Base-by-base conservation (phyloP, 1,140 invertebrate species). In the Paraescarpia echinospica region DNA sequence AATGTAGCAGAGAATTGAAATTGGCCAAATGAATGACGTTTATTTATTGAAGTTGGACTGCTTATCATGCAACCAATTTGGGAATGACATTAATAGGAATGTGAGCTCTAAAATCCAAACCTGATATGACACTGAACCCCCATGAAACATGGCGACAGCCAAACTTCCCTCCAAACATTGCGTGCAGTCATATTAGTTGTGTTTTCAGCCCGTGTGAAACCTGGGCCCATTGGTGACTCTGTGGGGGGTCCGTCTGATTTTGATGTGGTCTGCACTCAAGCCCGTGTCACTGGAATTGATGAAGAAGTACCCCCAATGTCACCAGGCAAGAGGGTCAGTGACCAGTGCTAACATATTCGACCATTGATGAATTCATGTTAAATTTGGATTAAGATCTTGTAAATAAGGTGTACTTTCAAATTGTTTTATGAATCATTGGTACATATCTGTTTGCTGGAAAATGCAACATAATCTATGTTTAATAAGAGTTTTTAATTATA, bases 251-350 rank as follows among this genome's bases (percentile, higher is more conserved):
- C 93, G n/a, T 94, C 95, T 34, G 95, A 96, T 92, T 96, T 96
- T 95, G 95, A 95, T 89, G 93, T 94, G 14, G 95, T 95, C 18
- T 94, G 94, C 90, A 93, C 94, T 93, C 93, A 94, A 93, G 95
- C 95, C 1, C 41, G 95, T 9, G 95, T 95, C 41, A 51, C 35
- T 33, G 33, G 31, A 35, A 48, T 35, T 18, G 91, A 59, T 41
- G 91, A 91, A 0, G 91, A 91, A n/a, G n/a, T 14, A 4, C n/a
- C 35, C 4, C 35, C n/a, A 90, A 35, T 90, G 90, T 90, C 35
- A 77, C 59, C 59, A 27, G 22, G 59, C 59, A 77, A 77, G 22
- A 18, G 59, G 59, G 59, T 77, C 18, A 77, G 59, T 77, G 59
- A 27, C 8, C 59, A 77, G 0, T 12, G 41, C 4, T 41, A 41